phyloP scores from a whole-genome alignment of 1,140 invertebrate genomes.

The Oncopodura yosiiana region DNA sequence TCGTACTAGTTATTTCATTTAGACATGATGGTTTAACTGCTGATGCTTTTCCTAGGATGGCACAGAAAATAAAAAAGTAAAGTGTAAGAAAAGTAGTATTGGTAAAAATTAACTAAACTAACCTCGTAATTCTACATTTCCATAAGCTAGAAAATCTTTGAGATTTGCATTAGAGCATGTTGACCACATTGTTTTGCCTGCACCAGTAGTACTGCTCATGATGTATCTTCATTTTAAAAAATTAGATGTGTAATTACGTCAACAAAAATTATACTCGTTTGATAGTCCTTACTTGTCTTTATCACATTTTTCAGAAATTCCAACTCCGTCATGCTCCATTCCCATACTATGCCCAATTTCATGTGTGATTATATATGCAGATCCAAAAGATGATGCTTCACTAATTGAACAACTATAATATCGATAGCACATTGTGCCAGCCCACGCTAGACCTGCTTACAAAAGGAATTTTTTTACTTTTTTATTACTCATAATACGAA shows the following conservation, averaged over 20 bases:
- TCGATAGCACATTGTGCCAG: conserved; percentile 40
- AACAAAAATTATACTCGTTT: background rate
- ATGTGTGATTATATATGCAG: conserved; percentile 39
- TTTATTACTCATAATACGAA: background rate
- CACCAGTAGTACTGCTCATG: conserved; percentile 34
- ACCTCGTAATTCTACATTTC: conserved; percentile 20
- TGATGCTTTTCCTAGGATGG: background rate
- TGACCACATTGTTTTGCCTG: conserved; percentile 40
- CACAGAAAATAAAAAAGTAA: no score
- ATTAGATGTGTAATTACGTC: background rate
- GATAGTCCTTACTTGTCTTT: conserved; percentile 39
- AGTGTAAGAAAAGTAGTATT: no score
- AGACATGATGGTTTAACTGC: conserved; percentile 21
- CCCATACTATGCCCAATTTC: conserved; percentile 40
- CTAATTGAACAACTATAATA: conserved; percentile 38
- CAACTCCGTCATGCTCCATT: conserved; percentile 40
- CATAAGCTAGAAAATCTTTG: conserved; percentile 37
- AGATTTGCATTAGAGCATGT: conserved; percentile 38
- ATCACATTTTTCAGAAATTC: conserved; percentile 37
- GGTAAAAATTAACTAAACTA: no score
- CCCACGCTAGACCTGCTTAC: conserved; percentile 36
- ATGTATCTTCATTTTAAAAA: background rate
- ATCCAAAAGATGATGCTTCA: conserved; percentile 39
- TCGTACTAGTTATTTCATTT: conserved; percentile 3
- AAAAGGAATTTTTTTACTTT: background rate